Conservation (phyloP, 2,888 invertebrate genomes). For the Pyrrhia umbra region DNA sequence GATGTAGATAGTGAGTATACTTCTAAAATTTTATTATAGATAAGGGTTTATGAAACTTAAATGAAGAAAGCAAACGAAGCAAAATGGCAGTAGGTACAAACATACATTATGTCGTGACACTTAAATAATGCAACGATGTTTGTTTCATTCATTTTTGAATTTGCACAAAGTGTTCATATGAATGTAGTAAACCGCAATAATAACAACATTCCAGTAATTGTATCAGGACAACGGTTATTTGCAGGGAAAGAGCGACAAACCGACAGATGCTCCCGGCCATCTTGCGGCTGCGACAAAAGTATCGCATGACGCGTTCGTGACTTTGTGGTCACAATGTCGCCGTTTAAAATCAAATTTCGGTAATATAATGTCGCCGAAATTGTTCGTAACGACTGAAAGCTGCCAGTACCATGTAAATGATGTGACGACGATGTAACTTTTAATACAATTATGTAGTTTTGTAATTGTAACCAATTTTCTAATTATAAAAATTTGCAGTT, state of each 20-base stretch:
- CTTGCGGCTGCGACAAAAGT: constrained; percentile 80
- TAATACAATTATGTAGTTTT: constrained; percentile 64
- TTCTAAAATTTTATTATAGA: background rate
- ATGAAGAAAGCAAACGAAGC: background rate
- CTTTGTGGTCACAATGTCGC: constrained; percentile 86
- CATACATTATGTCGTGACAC: background rate
- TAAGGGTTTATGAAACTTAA: background rate
- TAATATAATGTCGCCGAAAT: constrained; percentile 77
- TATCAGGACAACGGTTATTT: constrained; percentile 84
- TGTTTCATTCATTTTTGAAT: constrained; percentile 42
- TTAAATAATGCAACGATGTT: constrained; percentile 35
- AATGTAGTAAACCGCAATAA: constrained; percentile 81
- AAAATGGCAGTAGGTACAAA: background rate
- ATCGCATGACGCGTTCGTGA: constrained; percentile 81
- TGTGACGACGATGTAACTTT: constrained; percentile 67
- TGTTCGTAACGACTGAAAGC: constrained; percentile 75
- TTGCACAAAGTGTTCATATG: constrained; percentile 78
- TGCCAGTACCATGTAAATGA: constrained; percentile 72
- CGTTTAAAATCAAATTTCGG: constrained; percentile 87
- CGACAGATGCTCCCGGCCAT: constrained; percentile 89
- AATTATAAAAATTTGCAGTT: constrained; percentile 47
- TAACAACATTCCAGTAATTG: constrained; percentile 84
- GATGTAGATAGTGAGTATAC: no score
- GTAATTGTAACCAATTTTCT: constrained; percentile 53
- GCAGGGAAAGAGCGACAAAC: constrained; percentile 86